Base-by-base conservation (phyloP, 2,113 vertebrate species). In the Eulemur rufifrons region DNA sequence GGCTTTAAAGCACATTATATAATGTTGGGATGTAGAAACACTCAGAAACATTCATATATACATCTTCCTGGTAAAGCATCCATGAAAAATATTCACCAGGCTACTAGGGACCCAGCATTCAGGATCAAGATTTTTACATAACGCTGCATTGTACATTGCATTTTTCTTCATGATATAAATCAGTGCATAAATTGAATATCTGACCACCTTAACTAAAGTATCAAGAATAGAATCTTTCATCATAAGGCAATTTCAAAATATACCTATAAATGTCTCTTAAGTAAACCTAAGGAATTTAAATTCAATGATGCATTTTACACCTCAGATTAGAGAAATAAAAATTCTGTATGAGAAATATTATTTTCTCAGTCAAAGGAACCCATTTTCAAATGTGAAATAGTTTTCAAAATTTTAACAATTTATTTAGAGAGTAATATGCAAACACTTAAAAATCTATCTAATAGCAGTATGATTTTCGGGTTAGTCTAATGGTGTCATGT, bases 321-420 rank as follows among this genome's bases (percentile, higher is more conserved):
- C 18, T 89, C 71, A 82, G 13, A 92, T 95, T 29, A 42, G n/a
- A 63, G 64, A 95, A 95, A 94, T n/a, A 27, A 63, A 64, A 95
- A 39, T 23, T 92, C 39, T 54, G 0, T 68, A 50, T 37, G 37
- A 87, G 29, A 27, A 88, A 6, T 45, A 92, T 50, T 83, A 84
- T 88, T 83, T 76, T 93, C 37, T 68, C 23, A 92, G 23, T 83
- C 29, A 34, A 95, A 61, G 12, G 27, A 21, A 94, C 68, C 68
- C 13, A 21, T 91, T 68, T 74, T 93, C 18, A 92, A 66, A 7
- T 37, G 21, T 56, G 11, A 93, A 61, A 68, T 59, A 0, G 25
- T 63, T 68, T 88, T 90, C 11, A 3, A n/a, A 56, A 50, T 47
- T 39, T 32, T 59, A 88, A 32, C n/a, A 18, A 47, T 50, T 92